These are phyloP conservation scores for Chiridota heheva DNA, from an alignment of 35 echinoderm and acorn worm genomes.

Conservation along the genomic window DNA sequence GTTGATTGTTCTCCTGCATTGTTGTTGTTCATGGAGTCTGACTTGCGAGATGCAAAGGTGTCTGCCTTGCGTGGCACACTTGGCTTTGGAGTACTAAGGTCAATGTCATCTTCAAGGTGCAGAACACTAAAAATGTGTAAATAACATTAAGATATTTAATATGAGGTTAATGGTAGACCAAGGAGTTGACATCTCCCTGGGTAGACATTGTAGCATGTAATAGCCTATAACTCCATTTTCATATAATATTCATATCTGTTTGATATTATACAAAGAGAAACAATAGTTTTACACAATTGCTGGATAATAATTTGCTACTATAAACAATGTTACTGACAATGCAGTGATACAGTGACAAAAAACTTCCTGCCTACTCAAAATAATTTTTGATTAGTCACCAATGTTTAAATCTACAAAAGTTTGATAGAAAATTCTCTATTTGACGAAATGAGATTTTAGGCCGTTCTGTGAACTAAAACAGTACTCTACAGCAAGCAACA, in stretches of 20 bases:
- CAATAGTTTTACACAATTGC: not conserved
- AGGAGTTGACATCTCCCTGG: not conserved
- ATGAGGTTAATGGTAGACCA: not conserved
- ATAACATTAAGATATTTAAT: not conserved
- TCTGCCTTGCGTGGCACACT: conserved; percentile 65
- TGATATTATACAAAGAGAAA: not conserved
- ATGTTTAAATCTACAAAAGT: too few relatives aligned
- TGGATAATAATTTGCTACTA: not conserved
- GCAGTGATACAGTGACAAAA: too few relatives aligned
- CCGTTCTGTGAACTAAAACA: too few relatives aligned
- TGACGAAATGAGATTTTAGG: too few relatives aligned
- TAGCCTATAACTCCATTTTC: not conserved
- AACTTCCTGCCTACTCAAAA: too few relatives aligned
- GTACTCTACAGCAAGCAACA: too few relatives aligned
- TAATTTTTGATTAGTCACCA: too few relatives aligned
- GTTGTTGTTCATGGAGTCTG: conserved; percentile 40
- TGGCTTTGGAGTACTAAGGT: conserved; percentile 76
- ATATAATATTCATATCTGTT: not conserved
- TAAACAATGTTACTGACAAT: too few relatives aligned
- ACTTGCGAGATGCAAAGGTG: conserved; percentile 43
- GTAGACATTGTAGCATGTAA: not conserved
- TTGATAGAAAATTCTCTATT: too few relatives aligned
- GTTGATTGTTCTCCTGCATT: conserved; percentile 14
- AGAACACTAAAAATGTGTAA: conserved; percentile 51
- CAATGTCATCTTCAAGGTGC: conserved; percentile 85